Evolutionary conservation across 1,140 invertebrate species (phyloP).

Genomic region (Magallana angulata): DNA sequence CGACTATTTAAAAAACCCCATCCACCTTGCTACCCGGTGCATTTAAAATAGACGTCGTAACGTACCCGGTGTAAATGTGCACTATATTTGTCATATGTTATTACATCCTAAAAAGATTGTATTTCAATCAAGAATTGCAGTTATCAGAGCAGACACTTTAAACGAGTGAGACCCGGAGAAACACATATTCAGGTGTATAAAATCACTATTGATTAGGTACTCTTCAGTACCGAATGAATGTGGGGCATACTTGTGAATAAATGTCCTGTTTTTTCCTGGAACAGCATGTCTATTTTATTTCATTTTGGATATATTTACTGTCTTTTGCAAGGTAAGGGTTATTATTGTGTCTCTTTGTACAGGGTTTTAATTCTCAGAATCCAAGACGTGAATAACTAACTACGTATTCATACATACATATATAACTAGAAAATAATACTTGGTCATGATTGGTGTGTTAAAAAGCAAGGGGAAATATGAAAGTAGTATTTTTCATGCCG

Average conservation of each 20-base stretch:
- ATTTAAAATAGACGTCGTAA: too few species aligned
- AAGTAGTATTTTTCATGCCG: background rate
- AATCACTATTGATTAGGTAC: background rate
- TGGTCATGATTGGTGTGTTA: too few species aligned
- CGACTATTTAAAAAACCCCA: too few species aligned
- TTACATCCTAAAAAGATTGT: background rate
- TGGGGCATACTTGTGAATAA: background rate
- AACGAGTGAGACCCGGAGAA: too few species aligned
- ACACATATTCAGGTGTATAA: too few species aligned
- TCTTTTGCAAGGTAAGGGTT: background rate
- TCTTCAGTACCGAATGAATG: background rate
- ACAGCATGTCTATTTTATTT: background rate
- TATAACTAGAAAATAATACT: too few species aligned
- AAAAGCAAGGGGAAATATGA: background rate
- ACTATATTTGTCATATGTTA: background rate
- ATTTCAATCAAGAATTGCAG: background rate
- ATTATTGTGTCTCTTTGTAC: background rate
- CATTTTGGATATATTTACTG: background rate
- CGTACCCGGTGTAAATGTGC: too few species aligned
- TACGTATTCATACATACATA: too few species aligned
- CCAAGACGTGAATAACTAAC: background rate
- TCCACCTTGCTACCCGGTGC: too few species aligned
- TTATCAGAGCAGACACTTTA: background rate
- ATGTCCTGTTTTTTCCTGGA: background rate
- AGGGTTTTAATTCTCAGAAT: background rate